These are phyloP conservation scores for Catajapyx aquilonaris DNA, from an alignment of 1,140 invertebrate genomes.

Conservation along the genomic window DNA sequence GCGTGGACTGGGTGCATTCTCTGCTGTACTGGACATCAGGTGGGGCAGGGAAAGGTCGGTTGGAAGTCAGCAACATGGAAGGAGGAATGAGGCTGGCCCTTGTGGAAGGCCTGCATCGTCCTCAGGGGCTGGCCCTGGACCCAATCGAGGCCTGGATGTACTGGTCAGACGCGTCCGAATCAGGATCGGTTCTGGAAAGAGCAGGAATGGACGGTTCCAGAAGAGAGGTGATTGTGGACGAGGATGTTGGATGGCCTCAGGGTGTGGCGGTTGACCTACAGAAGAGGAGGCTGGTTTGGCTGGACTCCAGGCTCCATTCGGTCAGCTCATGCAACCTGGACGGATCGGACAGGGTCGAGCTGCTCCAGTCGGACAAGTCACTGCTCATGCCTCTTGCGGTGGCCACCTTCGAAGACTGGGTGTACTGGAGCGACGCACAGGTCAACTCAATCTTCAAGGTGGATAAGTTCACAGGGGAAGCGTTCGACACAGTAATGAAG, in stretches of 20 bases:
- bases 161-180: conserved; percentile 40
- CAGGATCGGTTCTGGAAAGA: too few relatives aligned
- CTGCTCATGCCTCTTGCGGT: conserved; percentile 26
- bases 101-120: too few relatives aligned
- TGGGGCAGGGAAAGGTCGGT: too few relatives aligned
- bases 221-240: conserved; percentile 24
- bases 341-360: conserved; percentile 21
- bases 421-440: conserved; percentile 36
- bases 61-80: too few relatives aligned
- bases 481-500: conserved; percentile 13
- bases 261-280: conserved; percentile 28
- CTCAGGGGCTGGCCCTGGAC: conserved; percentile 32
- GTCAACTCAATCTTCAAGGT: conserved; percentile 26
- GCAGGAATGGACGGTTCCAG: conserved; percentile 32
- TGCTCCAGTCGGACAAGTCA: conserved; percentile 14
- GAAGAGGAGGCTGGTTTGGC: conserved; percentile 29
- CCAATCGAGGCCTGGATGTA: conserved; percentile 24
- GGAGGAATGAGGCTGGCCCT: too few relatives aligned
- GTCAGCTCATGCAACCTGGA: conserved; percentile 20
- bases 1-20: too few relatives aligned
- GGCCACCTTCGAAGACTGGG: conserved; percentile 22
- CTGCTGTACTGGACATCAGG: too few relatives aligned
- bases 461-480: conserved; percentile 27
- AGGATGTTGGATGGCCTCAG: conserved; percentile 33
- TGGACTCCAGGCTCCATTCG: conserved; percentile 30